These are phyloP conservation scores for Creontiades dilutus DNA, from an alignment of 2,888 invertebrate genomes.

Conservation along the genomic window DNA sequence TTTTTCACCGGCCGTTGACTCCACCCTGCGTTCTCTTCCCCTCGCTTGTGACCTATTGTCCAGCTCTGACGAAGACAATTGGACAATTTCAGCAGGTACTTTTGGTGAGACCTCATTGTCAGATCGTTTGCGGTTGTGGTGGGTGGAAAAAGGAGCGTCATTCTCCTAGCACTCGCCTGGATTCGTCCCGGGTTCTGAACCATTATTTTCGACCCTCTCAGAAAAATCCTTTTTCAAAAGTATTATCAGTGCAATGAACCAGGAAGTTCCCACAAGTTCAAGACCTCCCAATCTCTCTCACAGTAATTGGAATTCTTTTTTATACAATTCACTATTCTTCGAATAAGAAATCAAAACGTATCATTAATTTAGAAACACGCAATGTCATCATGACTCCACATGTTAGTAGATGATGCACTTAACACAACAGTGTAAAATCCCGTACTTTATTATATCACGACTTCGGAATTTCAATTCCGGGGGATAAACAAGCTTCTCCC, in stretches of 20 bases:
- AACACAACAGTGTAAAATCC: no score
- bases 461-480: no score
- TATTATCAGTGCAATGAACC: slow-evolving; percentile 7
- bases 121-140: slow-evolving; percentile 56
- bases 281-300: background rate
- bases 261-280: slow-evolving; percentile 22
- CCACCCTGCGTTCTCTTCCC: background rate
- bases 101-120: slow-evolving; percentile 44
- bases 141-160: slow-evolving; percentile 54
- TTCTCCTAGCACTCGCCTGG: slow-evolving; percentile 42
- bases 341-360: no score
- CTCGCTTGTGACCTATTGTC: slow-evolving; percentile 42
- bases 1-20: slow-evolving; percentile 40
- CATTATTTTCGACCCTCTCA: slow-evolving; percentile 30
- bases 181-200: slow-evolving; percentile 55
- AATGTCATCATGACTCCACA: no score
- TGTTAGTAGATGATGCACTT: no score
- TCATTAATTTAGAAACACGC: no score
- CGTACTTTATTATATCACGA: no score
- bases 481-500: no score
- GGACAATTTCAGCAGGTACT: slow-evolving; percentile 49
- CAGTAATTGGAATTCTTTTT: no score
- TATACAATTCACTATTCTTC: no score
- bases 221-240: background rate
- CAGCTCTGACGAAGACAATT: slow-evolving; percentile 45